Conservation (phyloP, 2,888 invertebrate genomes). For the Epinotia bilunana region DNA sequence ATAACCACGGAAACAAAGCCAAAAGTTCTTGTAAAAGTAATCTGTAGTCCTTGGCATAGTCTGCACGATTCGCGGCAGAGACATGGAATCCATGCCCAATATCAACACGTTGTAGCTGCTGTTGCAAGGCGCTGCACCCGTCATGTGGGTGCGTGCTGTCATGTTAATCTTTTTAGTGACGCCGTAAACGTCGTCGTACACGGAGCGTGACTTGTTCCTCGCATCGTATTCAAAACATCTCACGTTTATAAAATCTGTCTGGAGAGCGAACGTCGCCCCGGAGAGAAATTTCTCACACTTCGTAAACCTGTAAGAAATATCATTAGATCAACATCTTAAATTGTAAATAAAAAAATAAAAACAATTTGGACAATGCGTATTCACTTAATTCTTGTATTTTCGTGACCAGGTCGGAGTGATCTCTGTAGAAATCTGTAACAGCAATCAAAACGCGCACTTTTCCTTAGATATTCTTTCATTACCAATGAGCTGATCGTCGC, state of each 20-base stretch:
- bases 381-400: conserved; percentile 54
- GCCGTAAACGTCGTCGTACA: conserved; percentile 76
- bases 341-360: not conserved
- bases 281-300: conserved; percentile 62
- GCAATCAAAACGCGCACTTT: conserved; percentile 60
- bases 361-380: conserved; percentile 38
- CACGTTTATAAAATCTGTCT: conserved; percentile 70
- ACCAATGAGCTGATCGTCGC: conserved; percentile 59
- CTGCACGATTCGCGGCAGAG: conserved; percentile 89
- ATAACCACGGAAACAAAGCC: conserved; percentile 90
- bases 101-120: conserved; percentile 86
- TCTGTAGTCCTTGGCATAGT: conserved; percentile 89
- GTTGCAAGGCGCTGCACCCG: conserved; percentile 48
- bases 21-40: conserved; percentile 87
- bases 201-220: conserved; percentile 57
- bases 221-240: conserved; percentile 64
- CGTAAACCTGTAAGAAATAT: conserved; percentile 60
- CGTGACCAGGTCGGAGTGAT: conserved; percentile 47
- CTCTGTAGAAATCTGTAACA: conserved; percentile 66
- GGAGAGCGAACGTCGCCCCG: conserved; percentile 57
- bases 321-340: conserved; percentile 18
- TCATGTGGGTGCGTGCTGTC: conserved; percentile 46
- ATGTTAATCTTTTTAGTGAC: conserved; percentile 76
- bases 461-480: conserved; percentile 60
- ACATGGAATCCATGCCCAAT: conserved; percentile 94